Percentiles rank a stretch among this genome's conserved stretches.
These are phyloP conservation scores for Paracanthobrama guichenoti DNA, from an alignment of 2,113 vertebrate species.

Conservation along the genomic window DNA sequence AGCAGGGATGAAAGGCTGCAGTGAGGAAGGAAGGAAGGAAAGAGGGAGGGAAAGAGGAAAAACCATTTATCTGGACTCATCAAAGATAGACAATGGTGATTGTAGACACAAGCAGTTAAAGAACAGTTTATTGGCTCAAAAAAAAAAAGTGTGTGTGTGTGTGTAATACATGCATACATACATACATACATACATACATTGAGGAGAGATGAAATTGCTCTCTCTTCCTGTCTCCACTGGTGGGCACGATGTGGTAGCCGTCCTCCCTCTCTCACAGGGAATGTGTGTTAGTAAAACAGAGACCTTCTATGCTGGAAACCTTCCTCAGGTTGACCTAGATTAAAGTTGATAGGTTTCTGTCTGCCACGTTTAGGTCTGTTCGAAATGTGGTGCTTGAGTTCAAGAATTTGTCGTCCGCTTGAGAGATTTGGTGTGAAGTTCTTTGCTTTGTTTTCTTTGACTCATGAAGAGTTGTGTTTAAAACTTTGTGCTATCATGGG, in stretches of 20 bases:
- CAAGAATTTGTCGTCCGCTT: background rate
- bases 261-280: background rate
- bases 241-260: background rate
- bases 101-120: background rate
- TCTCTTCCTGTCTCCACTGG: background rate
- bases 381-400: background rate
- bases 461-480: background rate
- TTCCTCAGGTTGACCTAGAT: background rate
- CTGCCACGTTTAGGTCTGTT: conserved; percentile 9
- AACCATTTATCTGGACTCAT: background rate
- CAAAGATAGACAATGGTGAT: background rate
- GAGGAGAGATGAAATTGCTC: background rate
- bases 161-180: too few species aligned
- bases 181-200: background rate
- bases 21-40: background rate
- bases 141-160: background rate
- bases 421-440: conserved; percentile 26
- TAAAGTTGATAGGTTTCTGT: background rate
- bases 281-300: background rate
- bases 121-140: background rate
- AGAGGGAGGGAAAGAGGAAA: background rate
- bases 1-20: conserved; percentile 26
- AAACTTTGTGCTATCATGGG: background rate
- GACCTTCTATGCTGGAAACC: background rate
- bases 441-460: conserved; percentile 10